These are phyloP conservation scores for Cacatua alba DNA, from an alignment of 2,113 vertebrate species.

Conservation along the genomic window DNA sequence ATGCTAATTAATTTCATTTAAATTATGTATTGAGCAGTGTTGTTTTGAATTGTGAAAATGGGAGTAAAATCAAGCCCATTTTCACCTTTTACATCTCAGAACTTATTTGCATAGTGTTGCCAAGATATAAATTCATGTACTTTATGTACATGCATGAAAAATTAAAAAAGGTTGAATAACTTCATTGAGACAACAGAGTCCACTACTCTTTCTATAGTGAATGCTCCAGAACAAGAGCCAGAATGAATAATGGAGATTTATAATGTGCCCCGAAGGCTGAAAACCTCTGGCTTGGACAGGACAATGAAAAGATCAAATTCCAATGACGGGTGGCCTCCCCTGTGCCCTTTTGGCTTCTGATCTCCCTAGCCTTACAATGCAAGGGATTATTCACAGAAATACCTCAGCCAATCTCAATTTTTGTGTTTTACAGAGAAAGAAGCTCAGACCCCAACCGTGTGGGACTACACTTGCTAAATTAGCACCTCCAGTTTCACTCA, in stretches of 20 bases:
- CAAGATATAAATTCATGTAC: neutral
- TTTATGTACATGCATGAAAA: neutral
- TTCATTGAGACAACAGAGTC: neutral
- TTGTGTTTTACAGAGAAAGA: neutral
- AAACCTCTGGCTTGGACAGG: neutral
- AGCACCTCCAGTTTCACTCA: neutral
- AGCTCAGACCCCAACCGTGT: neutral
- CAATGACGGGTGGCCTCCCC: neutral
- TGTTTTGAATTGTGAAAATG: neutral
- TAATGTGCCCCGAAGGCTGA: neutral
- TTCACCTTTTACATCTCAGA: neutral
- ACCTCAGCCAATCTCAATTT: neutral
- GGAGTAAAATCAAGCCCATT: neutral
- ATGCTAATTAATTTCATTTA: neutral
- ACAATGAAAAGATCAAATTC: constrained; percentile 38
- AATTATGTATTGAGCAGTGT: neutral
- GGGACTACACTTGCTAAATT: neutral
- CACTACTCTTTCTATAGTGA: neutral
- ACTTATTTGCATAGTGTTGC: neutral
- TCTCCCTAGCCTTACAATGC: neutral
- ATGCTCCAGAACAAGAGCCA: neutral
- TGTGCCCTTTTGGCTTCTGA: neutral
- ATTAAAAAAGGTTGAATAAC: neutral
- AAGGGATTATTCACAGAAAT: constrained; percentile 12
- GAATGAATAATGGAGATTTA: constrained; percentile 6